phyloP scores from a whole-genome alignment of 2,797 vertebrate species.

The Acridotheres tristis region DNA sequence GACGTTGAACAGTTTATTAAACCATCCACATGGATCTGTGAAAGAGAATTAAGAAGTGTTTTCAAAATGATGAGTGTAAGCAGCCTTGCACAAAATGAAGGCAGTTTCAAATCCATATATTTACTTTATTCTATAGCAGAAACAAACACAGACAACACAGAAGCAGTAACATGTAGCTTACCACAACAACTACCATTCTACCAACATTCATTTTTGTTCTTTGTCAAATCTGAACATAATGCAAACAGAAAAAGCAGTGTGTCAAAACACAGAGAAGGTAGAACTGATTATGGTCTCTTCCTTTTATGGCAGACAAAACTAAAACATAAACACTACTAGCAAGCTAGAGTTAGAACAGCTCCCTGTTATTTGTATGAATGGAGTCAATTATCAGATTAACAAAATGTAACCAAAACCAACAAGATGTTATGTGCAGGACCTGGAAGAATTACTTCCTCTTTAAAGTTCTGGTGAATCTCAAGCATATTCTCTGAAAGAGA shows the following conservation, averaged over 20 bases:
- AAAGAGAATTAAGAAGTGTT: conserved; percentile 24
- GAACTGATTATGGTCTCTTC: neutral
- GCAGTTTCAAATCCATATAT: neutral
- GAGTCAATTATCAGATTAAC: neutral
- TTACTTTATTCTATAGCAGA: neutral
- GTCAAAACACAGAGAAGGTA: neutral
- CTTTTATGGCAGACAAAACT: neutral
- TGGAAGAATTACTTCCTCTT: neutral
- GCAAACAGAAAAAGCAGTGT: neutral
- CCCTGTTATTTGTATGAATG: neutral
- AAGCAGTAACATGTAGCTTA: neutral
- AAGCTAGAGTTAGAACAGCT: neutral
- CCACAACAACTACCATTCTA: neutral
- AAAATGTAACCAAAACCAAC: neutral
- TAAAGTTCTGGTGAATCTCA: neutral
- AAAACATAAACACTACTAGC: neutral
- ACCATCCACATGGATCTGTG: conserved; percentile 10
- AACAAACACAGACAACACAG: neutral
- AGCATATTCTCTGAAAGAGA: neutral
- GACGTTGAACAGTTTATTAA: neutral
- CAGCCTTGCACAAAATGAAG: neutral
- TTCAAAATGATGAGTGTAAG: neutral
- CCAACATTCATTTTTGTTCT: neutral
- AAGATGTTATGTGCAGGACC: neutral
- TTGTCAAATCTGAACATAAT: neutral